Base-by-base conservation (phyloP, 2,888 invertebrate species). In the Palloptera scutellata region DNA sequence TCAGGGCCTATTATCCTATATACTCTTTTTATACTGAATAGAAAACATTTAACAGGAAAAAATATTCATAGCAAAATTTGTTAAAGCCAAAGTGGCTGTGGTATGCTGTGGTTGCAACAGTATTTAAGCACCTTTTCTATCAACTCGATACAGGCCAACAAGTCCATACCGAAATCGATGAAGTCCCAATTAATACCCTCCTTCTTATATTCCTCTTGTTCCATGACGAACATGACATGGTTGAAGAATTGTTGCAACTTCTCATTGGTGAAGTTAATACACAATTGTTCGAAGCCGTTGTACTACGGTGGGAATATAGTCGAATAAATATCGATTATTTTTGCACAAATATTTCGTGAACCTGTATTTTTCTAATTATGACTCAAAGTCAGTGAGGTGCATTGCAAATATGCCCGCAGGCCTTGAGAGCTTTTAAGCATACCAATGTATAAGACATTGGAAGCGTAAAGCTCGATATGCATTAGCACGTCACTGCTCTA, bases 261-360 rank as follows among this genome's bases (percentile, higher is more conserved):
- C 88, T 98, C 98, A 87, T 98, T 98, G 87, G 98, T 98, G 89
- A 98, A 98, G 91, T 98, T 98, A 91, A 98, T 98, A 90, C 98
- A 98, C 87, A 98, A 91, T 90, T 98, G 98, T 88, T 98, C 98
- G 89, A 98, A 98, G 87, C 97, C 96, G 89, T 98, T 98, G 90
- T 88, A 96, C 97, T 97, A 88, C 80, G 59, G 61, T 64, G 42
- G 20, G 57, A 19, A n/a, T 19, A 58, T 60, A 30, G 13, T n/a
- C n/a, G n/a, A n/a, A 51, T 40, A 61, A 61, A 53, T 17, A 43
- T n/a, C 41, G 12, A 52, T 60, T 42, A 19, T n/a, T 15, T 59
- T 64, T 41, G 20, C 30, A 30, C 3, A 30, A 30, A 30, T 4
- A 30, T 30, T 30, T 30, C 6, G n/a, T 6, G 30, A 30, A 6